Base-by-base conservation (phyloP, 2,113 vertebrate genomes). In the Pachypanchax playfairii region DNA sequence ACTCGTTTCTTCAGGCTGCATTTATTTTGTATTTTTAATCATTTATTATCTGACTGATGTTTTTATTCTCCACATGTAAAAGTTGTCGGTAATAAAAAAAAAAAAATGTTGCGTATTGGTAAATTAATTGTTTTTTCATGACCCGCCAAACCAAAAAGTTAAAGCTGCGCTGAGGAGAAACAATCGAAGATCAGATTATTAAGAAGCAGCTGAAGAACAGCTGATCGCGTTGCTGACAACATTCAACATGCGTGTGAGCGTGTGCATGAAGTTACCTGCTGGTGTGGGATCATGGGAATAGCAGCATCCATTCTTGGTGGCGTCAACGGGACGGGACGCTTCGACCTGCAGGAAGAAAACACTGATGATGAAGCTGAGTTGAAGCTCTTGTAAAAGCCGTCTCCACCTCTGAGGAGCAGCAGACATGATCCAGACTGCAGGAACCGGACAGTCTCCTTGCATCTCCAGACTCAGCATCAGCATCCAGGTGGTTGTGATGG, bases 221-320 rank as follows among this genome's bases (percentile, higher is more conserved):
- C 22, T 47, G 47, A 29, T 18, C 17, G 7, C 15, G 28, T 18
- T 18, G 6, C 28, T 18, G 33, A 18, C 35, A 36, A n/a, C 36
- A 6, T 46, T 13, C 41, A 33, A 41, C 5, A 5, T 47, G 29
- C 4, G 11, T 21, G 14, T 28, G 28, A 24, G 6, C 0, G 12
- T 5, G 1, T 49, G 38, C 46, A 54, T 39, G 1, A 25, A n/a
- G 13, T 41, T 95, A 98, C 97, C 97, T 98, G 95, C 85, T 98
- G 96, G 83, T 96, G 97, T 10, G 96, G 94, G 79, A 98, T 94
- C 79, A 94, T 76, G 17, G 95, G 90, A 86, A 94, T 85, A 4
- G 88, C 75, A 15, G 91, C 80, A 38, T 98, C 94, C 42, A 97
- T 90, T 17, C 92, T 94, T 0, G 92, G 93, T 0, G 87, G 61